phyloP scores from a whole-genome alignment of 2,113 vertebrate species.

The Hemicordylus capensis region DNA sequence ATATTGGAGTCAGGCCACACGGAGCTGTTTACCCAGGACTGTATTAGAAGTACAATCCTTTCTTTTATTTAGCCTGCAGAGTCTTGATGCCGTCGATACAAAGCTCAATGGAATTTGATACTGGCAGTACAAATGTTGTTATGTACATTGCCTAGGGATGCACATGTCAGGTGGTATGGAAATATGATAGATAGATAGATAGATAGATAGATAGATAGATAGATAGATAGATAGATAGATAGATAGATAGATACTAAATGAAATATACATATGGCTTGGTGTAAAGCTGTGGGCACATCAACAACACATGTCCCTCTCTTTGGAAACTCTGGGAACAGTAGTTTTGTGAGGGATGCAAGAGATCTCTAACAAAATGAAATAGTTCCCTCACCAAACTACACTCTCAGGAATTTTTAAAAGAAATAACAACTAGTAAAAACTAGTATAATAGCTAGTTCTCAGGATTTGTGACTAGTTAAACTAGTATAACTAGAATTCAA shows the following conservation, averaged over 20 bases:
- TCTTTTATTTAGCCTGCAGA: conserved; percentile 16
- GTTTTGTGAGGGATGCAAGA: not conserved
- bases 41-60: conserved; percentile 58
- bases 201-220: no score
- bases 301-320: not conserved
- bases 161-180: no score
- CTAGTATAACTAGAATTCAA: no score
- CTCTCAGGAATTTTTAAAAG: not conserved
- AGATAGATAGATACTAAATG: no score
- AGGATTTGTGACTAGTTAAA: not conserved
- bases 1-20: conserved; percentile 61
- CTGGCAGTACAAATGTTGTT: conserved; percentile 30
- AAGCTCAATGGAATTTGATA: conserved; percentile 15
- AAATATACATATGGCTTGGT: not conserved
- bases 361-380: not conserved
- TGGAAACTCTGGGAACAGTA: not conserved
- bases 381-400: not conserved
- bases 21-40: conserved; percentile 49
- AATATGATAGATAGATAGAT: no score
- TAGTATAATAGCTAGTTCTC: no score
- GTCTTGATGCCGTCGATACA: not conserved
- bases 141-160: no score
- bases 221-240: no score
- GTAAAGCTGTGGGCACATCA: not conserved
- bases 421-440: no score